Percentiles rank a stretch among this genome's conserved stretches.
These are phyloP conservation scores for Leucosticte australis DNA, from an alignment of 2,113 vertebrate genomes.

Conservation along the genomic window DNA sequence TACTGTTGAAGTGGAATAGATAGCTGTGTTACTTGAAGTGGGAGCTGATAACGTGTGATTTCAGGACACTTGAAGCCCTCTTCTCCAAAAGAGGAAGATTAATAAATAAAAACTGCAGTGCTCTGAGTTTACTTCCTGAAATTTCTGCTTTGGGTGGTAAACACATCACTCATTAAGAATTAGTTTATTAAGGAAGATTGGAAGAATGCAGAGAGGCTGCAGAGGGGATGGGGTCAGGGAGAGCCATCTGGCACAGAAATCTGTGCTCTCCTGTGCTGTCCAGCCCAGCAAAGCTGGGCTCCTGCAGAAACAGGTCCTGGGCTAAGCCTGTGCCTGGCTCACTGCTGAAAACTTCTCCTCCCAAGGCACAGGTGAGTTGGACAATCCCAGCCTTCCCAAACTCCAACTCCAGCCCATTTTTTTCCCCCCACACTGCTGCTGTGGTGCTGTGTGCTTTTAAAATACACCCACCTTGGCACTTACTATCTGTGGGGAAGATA, in stretches of 20 bases:
- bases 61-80: slow-evolving; percentile 26
- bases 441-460: not conserved
- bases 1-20: slow-evolving; percentile 29
- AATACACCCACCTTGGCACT: not conserved
- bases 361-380: not conserved
- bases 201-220: not conserved
- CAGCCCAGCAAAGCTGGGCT: not conserved
- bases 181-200: not conserved
- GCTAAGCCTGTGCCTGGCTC: rapidly evolving
- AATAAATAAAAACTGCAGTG: not conserved
- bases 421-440: not conserved
- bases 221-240: not conserved
- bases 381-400: not conserved
- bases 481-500: not conserved
- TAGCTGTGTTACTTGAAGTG: slow-evolving; percentile 24
- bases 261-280: not conserved
- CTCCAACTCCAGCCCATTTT: not conserved
- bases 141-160: not conserved
- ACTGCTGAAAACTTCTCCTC: not conserved
- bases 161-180: not conserved
- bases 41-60: slow-evolving; percentile 44
- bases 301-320: not conserved
- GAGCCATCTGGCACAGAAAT: not conserved
- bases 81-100: not conserved
- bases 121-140: not conserved